Evolutionary conservation across 2,797 vertebrate species (phyloP).

Genomic region (Lutjanus argentimaculatus): DNA sequence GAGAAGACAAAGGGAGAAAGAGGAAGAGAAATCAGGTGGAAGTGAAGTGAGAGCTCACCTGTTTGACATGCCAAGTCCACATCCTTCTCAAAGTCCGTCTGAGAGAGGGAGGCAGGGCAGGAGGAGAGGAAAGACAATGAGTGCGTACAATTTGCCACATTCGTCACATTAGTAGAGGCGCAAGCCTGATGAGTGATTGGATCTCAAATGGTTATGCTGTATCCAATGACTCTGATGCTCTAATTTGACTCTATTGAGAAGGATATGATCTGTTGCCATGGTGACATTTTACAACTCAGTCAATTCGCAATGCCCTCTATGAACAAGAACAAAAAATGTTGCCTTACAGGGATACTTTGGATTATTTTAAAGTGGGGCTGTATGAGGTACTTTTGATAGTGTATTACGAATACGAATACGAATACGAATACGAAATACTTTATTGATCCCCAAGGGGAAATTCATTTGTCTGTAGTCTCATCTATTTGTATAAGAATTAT

Average conservation of each 20-base stretch:
- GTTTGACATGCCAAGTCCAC: slow-evolving; percentile 99
- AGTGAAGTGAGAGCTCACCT: slow-evolving; percentile 85
- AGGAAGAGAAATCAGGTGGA: slow-evolving; percentile 30
- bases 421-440: no score
- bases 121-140: slow-evolving; percentile 61
- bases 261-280: slow-evolving; percentile 42
- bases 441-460: no score
- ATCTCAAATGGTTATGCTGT: slow-evolving; percentile 43
- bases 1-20: slow-evolving; percentile 7
- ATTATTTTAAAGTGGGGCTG: no score
- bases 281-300: slow-evolving; percentile 30
- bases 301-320: slow-evolving; percentile 14
- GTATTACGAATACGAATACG: no score
- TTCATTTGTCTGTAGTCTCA: no score
- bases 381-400: no score
- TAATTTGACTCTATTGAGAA: slow-evolving; percentile 23
- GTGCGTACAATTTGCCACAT: slow-evolving; percentile 17
- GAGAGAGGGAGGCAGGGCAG: slow-evolving; percentile 72
- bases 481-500: no score
- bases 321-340: slow-evolving; percentile 1
- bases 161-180: slow-evolving; percentile 18
- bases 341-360: not conserved
- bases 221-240: slow-evolving; percentile 33
- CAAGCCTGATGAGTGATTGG: slow-evolving; percentile 21
- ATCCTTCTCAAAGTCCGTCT: slow-evolving; percentile 99